These are phyloP conservation scores for Phragmatobia fuliginosa DNA, from an alignment of 2,888 invertebrate genomes.

Conservation along the genomic window DNA sequence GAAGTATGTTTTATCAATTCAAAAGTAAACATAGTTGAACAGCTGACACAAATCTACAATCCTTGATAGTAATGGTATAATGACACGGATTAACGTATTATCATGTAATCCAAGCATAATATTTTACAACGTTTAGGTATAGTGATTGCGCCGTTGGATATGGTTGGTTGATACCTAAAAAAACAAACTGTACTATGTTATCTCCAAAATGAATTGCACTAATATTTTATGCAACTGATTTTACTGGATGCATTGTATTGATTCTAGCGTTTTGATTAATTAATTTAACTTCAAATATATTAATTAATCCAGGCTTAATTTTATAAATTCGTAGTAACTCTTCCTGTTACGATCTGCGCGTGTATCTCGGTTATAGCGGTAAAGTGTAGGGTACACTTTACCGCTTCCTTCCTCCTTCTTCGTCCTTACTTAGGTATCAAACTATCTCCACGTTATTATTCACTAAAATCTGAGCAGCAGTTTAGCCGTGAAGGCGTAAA, in stretches of 20 bases:
- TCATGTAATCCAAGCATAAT: conserved; percentile 2
- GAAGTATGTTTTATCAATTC: conserved; percentile 28
- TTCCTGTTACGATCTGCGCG: too few species aligned
- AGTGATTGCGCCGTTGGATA: neutral
- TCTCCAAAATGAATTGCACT: neutral
- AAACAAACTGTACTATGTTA: neutral
- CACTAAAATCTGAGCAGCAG: too few species aligned
- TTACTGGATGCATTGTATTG: neutral
- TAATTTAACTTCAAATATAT: too few species aligned
- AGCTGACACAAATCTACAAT: conserved; percentile 13
- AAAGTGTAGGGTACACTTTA: too few species aligned
- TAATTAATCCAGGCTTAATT: too few species aligned
- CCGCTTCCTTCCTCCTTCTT: too few species aligned
- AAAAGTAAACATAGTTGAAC: conserved; percentile 29
- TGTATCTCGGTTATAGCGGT: too few species aligned
- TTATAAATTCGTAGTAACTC: too few species aligned
- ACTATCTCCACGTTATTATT: too few species aligned
- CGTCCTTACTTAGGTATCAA: too few species aligned
- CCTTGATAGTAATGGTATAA: neutral
- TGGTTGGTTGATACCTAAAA: neutral
- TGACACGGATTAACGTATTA: neutral
- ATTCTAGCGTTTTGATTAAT: too few species aligned
- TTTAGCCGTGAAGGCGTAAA: too few species aligned
- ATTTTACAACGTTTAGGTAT: neutral
- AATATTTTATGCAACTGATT: neutral